Percentiles rank a stretch among this genome's conserved stretches.
phyloP scores from a whole-genome alignment of 2,888 invertebrate species.

The Labia minor region DNA sequence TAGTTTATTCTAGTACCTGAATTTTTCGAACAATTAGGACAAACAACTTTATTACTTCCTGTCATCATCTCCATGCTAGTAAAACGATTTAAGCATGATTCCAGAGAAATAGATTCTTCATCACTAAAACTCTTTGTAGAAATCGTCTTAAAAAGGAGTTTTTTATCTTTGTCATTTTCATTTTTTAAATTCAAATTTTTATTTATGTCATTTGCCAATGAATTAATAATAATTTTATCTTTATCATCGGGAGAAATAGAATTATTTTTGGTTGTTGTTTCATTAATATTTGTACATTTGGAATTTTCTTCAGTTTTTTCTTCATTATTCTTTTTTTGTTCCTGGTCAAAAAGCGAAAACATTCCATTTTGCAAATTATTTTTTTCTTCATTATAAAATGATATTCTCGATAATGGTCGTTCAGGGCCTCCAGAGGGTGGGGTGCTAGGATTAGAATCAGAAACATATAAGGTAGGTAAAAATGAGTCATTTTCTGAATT shows the following conservation, averaged over 20 bases:
- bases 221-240: neutral
- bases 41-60: constrained; percentile 86
- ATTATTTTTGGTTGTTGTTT: no score
- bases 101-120: constrained; percentile 47
- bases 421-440: neutral
- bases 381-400: neutral
- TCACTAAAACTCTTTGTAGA: neutral
- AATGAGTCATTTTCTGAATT: no score
- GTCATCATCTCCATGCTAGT: constrained; percentile 82
- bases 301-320: no score
- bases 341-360: neutral
- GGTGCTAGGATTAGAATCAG: neutral
- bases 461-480: neutral
- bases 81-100: constrained; percentile 85
- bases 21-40: constrained; percentile 60
- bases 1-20: neutral
- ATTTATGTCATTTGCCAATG: neutral
- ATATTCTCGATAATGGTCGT: neutral
- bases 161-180: neutral
- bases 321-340: no score
- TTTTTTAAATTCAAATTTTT: neutral
- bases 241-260: neutral
- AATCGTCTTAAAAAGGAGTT: neutral
- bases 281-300: no score
- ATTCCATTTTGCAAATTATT: neutral